Base-by-base conservation (phyloP, 2,113 vertebrate species). In the Apteryx mantelli region DNA sequence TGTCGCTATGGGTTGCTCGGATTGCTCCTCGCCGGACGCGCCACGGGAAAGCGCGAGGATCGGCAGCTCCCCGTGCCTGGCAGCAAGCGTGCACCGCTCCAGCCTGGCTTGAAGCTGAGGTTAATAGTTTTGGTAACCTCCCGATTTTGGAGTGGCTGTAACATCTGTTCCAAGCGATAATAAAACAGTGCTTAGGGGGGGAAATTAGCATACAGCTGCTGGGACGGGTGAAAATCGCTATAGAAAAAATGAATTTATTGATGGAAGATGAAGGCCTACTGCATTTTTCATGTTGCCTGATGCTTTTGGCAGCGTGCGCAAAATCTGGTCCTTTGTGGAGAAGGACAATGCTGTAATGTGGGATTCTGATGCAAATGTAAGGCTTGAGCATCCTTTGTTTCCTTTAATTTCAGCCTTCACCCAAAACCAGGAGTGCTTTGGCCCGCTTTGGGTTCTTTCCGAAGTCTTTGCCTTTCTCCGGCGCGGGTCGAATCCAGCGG, bases 141-240 rank as follows among this genome's bases (percentile, higher is more conserved):
- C 82, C n/a, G 44, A 42, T 90, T 96, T 87, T 56, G 89, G 88
- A 96, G 93, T 11, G 38, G 46, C 89, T 95, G 82, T 3, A 95
- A 96, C 96, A 96, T 97, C 94, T 97, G 97, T 97, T 97, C 94
- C 15, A 2, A 85, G 89, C 64, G 95, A 96, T 95, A 94, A 97
- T 92, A 85, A 89, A 88, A 89, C 75, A 19, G 74, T 18, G 79
- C 89, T 85, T 93, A 82, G 86, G 88, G 90, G 68, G 79, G 79
- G 36, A 38, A 97, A 97, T 97, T 97, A 95, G 91, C 96, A 96
- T 96, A 96, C 96, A 97, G 97, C 96, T 95, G 96, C 96, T 0
- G 0, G 92, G 74, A 14, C 92, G 94, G 84, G 84, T 38, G 91
- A 48, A 74, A 76, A 68, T 52, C 76, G 92, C 89, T 91, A 36